A percentile compares a stretch with the other conserved stretches of the same genome.
Conservation (phyloP, 2,797 vertebrate genomes). For the Spheniscus humboldti region DNA sequence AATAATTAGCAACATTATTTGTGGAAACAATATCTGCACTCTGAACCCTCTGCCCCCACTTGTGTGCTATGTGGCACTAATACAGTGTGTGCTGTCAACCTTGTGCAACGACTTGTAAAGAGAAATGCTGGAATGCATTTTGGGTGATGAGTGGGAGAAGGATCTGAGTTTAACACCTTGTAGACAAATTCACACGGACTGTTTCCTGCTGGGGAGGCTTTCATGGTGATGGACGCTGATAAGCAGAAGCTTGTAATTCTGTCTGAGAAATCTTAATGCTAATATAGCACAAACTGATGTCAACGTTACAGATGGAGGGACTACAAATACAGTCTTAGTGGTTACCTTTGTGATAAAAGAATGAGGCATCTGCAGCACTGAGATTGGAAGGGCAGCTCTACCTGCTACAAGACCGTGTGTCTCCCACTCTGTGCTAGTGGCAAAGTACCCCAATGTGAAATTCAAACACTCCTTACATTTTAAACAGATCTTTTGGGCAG, state of each 20-base stretch:
- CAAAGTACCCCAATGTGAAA: not conserved
- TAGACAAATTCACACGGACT: not conserved
- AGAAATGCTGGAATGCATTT: not conserved
- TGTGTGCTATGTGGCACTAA: not conserved
- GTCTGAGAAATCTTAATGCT: not conserved
- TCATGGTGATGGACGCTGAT: no score
- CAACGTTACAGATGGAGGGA: not conserved
- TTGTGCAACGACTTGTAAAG: not conserved
- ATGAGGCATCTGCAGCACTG: not conserved
- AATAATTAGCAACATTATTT: not conserved
- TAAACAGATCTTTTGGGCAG: not conserved
- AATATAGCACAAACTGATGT: not conserved
- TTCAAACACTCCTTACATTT: not conserved
- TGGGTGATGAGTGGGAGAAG: not conserved
- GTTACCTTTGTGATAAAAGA: not conserved
- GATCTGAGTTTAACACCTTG: not conserved
- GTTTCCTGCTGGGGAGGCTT: not conserved
- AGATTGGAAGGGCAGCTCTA: not conserved
- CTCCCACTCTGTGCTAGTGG: not conserved
- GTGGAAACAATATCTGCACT: not conserved
- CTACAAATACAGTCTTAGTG: not conserved
- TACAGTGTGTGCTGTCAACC: not conserved
- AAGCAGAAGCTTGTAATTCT: not conserved
- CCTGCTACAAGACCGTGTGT: not conserved
- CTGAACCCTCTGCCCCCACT: not conserved